Evolutionary conservation across 2,797 vertebrate genomes (phyloP).

Genomic region (Botia almorhae): DNA sequence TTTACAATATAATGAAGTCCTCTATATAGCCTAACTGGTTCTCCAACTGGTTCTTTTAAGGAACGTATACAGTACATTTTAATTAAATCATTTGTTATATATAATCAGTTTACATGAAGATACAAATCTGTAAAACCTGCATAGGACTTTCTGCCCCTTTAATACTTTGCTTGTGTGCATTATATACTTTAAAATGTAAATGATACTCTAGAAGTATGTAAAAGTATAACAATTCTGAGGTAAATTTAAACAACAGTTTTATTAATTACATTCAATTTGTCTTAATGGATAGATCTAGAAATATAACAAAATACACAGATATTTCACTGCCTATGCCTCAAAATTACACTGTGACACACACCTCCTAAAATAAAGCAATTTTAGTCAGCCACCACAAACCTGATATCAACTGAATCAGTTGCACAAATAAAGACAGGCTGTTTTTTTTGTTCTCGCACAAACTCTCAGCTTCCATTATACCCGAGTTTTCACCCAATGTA

Average conservation of each 20-base stretch:
- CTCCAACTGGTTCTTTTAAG: background rate
- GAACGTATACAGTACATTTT: background rate
- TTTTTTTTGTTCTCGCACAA: conserved; percentile 58
- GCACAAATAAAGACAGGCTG: conserved; percentile 61
- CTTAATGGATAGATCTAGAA: background rate
- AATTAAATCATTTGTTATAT: background rate
- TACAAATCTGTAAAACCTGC: background rate
- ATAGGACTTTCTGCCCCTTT: too few relatives aligned
- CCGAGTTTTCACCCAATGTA: conserved; percentile 56
- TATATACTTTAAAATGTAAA: background rate
- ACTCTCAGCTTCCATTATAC: conserved; percentile 74
- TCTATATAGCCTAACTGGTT: background rate
- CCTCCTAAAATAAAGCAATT: conserved; percentile 72
- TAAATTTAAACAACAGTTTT: background rate
- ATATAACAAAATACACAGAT: background rate
- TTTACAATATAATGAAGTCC: background rate
- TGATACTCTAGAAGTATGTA: background rate
- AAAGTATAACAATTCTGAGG: background rate
- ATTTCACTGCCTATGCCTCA: conserved; percentile 47
- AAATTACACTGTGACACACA: conserved; percentile 51
- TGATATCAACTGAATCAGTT: conserved; percentile 68
- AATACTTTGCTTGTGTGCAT: background rate
- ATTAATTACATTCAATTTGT: background rate
- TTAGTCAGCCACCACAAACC: conserved; percentile 67
- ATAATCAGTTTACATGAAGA: background rate